Evolutionary conservation across 2,113 vertebrate genomes (phyloP), one percentile per base, ranked within the genome.

Genomic region (Halcyon senegalensis): DNA sequence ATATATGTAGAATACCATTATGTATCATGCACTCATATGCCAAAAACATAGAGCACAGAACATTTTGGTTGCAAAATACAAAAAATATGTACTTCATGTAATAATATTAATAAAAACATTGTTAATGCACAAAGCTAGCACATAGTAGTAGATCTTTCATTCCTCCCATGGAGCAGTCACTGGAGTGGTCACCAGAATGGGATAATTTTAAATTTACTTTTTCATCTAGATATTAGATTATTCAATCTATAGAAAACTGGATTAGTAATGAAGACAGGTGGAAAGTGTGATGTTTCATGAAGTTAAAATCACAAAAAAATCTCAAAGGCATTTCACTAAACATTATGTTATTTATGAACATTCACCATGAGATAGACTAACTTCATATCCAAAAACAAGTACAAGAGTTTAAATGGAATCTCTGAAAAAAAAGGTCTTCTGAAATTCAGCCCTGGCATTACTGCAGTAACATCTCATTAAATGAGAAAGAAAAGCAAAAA

Each of bases 21-120:
- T 0, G 2, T 48, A 60, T 41, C 30, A 48, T 39, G 28, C 35
- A 53, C 5, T 60, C 0, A 3, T 37, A 72, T 66, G 10, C 3
- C 11, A 55, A 76, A 91, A 84, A 10, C 35, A 59, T 44, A 21
- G 10, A 60, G 19, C 46, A 27, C 9, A 53, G 66, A 94, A 74
- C 2, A 1, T 53, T 83, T 93, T 37, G 2, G 8, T 33, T 76
- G 14, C 6, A 95, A 70, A 84, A 90, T 35, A 53, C 2, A 51
- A 74, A 73, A n/a, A 48, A 15, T 15, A 16, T 31, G 7, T 28
- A 30, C 5, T 62, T 51, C 6, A 37, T 30, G 11, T 16, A 66
- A 48, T 20, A 86, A 16, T 55, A 53, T 35, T 33, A 75, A 73
- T 50, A 55, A 51, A 75, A 93, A 8, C 5, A 12, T 39, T 51